Conservation (phyloP, 2,113 vertebrate species). For the Dipodomys merriami region DNA sequence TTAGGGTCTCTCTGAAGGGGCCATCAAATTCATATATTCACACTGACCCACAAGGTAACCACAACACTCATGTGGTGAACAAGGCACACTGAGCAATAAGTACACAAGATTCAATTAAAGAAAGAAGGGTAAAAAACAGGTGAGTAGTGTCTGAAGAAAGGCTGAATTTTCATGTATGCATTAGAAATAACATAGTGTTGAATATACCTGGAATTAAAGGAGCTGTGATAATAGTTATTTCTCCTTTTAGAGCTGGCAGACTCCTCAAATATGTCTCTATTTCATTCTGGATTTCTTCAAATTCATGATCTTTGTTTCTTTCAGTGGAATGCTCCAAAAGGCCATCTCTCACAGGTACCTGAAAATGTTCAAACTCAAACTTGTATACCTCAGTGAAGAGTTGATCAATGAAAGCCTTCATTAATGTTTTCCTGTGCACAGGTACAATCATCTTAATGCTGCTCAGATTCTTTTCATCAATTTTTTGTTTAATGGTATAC, state of each 20-base stretch:
- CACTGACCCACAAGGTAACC: not conserved
- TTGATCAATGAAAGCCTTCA: constrained; percentile 86
- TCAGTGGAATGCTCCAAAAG: constrained; percentile 53
- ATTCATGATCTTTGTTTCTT: constrained; percentile 55
- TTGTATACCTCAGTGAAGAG: constrained; percentile 92
- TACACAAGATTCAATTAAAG: not conserved
- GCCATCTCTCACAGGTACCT: constrained; percentile 63
- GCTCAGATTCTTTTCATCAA: constrained; percentile 88
- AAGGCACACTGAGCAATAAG: constrained; percentile 4
- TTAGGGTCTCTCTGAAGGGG: constrained; percentile 11
- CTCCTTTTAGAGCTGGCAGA: constrained; percentile 89
- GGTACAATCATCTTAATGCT: constrained; percentile 87
- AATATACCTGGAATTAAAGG: constrained; percentile 92
- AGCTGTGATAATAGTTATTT: constrained; percentile 88
- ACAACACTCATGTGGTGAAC: not conserved
- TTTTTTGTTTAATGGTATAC: constrained; percentile 89
- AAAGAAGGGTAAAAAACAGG: not conserved
- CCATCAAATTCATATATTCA: not conserved
- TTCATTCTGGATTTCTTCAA: constrained; percentile 78
- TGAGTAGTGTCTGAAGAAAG: not conserved
- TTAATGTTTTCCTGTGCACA: constrained; percentile 79
- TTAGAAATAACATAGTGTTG: not conserved
- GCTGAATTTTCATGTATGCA: constrained; percentile 12
- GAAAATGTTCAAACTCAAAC: constrained; percentile 87
- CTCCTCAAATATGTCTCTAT: constrained; percentile 87